Base-by-base conservation (phyloP, 2,888 invertebrate genomes). In the Caenorhabditis panamensis region DNA sequence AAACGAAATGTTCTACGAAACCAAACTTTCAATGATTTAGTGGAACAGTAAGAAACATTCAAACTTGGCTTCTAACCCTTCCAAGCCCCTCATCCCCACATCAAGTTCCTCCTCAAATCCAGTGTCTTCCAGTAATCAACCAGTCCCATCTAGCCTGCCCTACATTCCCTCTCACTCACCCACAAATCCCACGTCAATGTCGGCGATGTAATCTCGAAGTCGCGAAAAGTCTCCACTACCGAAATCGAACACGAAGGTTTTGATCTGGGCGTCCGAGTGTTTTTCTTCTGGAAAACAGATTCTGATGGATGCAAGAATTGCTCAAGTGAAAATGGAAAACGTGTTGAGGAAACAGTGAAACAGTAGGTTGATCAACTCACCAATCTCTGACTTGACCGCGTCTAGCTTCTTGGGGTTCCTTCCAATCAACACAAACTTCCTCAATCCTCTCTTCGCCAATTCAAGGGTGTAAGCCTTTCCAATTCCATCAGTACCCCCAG, bases 401-500 rank as follows among this genome's bases (percentile, higher is more conserved):
- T 84, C 83, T 58, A 90, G 69, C 53, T 90, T 90, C 53, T 78
- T 73, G 41, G 79, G 80, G 69, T 81, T 88, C 75, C 90, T 67
- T 36, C 90, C 90, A 61, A 90, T 87, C 8, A 90, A 66, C 20
- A 90, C 82, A 68, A 90, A 90, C 64, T 89, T 90, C 8, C 85
- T 77, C 9, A 90, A 58, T 1, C 90, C 90, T 53, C 89, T 58
- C 49, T 76, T 83, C 6, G 89, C 89, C 59, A 89, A 62, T 49
- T 89, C 89, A 37, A 82, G 51, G 6, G 82, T 87, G 77, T 89
- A 89, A 1, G 89, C 89, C 56, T 86, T 86, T 22, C 89, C 89
- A 67, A 89, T 89, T 41, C 89, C 89, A 69, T 89, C 89, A 9
- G 89, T 89, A 20, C 86, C 89, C 26, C 89, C 89, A 5, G 84